These are phyloP conservation scores for Drosophila nigricruria DNA, from an alignment of 2,888 invertebrate species.

Conservation along the genomic window DNA sequence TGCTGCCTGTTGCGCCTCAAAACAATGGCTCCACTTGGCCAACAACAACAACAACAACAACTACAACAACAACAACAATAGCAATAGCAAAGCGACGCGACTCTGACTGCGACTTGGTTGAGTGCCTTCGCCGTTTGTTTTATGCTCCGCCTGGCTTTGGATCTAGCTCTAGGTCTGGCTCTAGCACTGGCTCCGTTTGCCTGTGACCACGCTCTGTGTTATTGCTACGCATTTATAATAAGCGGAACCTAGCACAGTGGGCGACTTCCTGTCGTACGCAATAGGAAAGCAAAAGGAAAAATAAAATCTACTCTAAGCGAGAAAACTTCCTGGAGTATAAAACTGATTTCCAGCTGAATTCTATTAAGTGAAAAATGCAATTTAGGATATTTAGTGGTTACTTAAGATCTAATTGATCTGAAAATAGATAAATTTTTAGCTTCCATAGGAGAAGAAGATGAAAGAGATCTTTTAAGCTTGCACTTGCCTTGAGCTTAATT, in stretches of 20 bases:
- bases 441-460: too few species aligned
- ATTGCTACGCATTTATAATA: slow-evolving; percentile 75
- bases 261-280: slow-evolving; percentile 53
- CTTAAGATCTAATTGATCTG: neutral
- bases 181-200: slow-evolving; percentile 45
- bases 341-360: neutral
- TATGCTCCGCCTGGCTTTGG: slow-evolving; percentile 70
- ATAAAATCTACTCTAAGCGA: neutral
- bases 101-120: slow-evolving; percentile 70
- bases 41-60: slow-evolving; percentile 43
- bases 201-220: slow-evolving; percentile 57
- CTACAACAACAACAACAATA: slow-evolving; percentile 40
- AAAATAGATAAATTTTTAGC: neutral
- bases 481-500: neutral
- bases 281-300: slow-evolving; percentile 13
- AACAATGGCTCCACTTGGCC: slow-evolving; percentile 64
- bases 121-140: slow-evolving; percentile 77
- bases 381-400: neutral
- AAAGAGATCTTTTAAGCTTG: too few species aligned
- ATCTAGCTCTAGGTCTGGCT: slow-evolving; percentile 39
- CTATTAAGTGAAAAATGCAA: neutral
- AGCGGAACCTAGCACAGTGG: slow-evolving; percentile 70
- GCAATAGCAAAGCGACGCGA: slow-evolving; percentile 25
- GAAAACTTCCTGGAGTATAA: slow-evolving; percentile 22
- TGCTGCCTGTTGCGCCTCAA: slow-evolving; percentile 45